Evolutionary conservation across 2,797 vertebrate genomes (phyloP), one percentile per base, ranked within the genome.

Genomic region (Ptychobarbus kaznakovi): DNA sequence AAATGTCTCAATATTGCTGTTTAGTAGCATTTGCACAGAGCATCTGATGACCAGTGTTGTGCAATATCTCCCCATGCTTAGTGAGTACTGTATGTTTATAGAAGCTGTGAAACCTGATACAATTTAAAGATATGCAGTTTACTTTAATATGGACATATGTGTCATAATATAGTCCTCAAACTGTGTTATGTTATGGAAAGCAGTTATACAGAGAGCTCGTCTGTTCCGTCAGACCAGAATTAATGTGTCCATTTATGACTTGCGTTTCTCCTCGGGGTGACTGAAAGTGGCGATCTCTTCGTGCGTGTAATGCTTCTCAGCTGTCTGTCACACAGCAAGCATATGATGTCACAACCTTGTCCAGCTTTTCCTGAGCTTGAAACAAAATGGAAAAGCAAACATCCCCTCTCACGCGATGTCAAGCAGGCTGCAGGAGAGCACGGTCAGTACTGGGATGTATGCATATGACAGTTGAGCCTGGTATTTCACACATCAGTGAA

Each of bases 401-500:
- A 82, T 90, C 83, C 75, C 49, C 84, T 93, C 89, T 91, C 90
- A 92, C 81, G 89, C 88, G 85, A 89, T 5, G 84, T 85, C 32
- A 15, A 66, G 16, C 7, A n/a, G 70, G 82, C 80, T 61, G 44
- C 22, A 46, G 86, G 82, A 86, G 82, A 77, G 74, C 87, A 56
- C 42, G 77, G 86, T 77, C 88, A 88, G 72, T 58, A 86, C 88
- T 87, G 86, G 88, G 84, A 88, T 88, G 72, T 70, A 81, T 90
- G 82, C 89, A 87, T 87, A 82, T 93, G 90, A 87, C 93, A 93
- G 87, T 85, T 89, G 88, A 91, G 86, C 86, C 87, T 86, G 91
- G 92, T 92, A 96, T 95, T 94, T 95, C 91, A 87, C 94, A 93
- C 82, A 58, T 86, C 74, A 13, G 56, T 93, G 94, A 83, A 73